Base-by-base conservation (phyloP, 2,888 invertebrate genomes). In the Lobophora halterata region DNA sequence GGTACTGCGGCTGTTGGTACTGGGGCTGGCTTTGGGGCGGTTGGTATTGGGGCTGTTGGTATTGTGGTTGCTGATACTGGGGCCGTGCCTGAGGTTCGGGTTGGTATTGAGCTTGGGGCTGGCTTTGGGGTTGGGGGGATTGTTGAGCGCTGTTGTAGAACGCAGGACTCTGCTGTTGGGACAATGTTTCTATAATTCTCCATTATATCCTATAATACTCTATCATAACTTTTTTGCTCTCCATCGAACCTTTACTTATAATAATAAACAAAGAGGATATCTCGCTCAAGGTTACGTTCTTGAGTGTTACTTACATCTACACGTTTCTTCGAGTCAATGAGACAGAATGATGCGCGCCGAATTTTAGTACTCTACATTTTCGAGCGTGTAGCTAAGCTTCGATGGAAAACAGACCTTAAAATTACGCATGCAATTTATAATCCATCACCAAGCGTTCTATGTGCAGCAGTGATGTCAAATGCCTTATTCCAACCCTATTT, bases 1-100 rank as follows among this genome's bases (percentile, higher is more conserved):
- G n/a, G n/a, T n/a, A n/a, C n/a, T n/a, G n/a, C 12, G 49, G 90
- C 26, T 91, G 90, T 36, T 91, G 90, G 67, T 90, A 89, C 36
- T 58, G 66, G 6, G 70, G 68, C 35, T 72, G 74, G 30, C 65
- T 61, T 23, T 61, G 60, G 40, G 54, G 39, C n/a, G 32, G 63
- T 24, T 66, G 63, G 53, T 64, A 61, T 37, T 66, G 69, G 13
- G 58, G 49, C 32, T 64, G 66, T 23, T 63, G 59, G 46, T 65
- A 67, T 29, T 64, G 66, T 5, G 44, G 57, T 35, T 67, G 64
- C 16, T 61, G 58, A 36, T 61, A 58, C 30, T 65, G 68, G 2
- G 58, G 53, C 21, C 52, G 63, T 5, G 2, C n/a, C 9, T 56
- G 58, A 4, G 49, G 33, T n/a, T n/a, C n/a, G n/a, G n/a, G n/a